phyloP scores from a whole-genome alignment of 2,888 invertebrate species.

The Acheta domesticus region DNA sequence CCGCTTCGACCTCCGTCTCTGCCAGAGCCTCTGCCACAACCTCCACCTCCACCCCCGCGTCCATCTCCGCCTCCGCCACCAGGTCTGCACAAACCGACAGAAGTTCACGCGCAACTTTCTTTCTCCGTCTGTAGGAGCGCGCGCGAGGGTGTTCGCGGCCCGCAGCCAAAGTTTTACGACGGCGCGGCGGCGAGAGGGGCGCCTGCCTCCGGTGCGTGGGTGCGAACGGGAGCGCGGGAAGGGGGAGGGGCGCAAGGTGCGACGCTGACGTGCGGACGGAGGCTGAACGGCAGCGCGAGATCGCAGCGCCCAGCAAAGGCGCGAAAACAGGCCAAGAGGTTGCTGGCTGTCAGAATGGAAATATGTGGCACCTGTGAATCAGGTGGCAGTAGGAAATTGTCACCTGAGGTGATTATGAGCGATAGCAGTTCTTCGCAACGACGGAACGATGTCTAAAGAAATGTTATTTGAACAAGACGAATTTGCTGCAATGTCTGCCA shows the following conservation, averaged over 20 bases:
- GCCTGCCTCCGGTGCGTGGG: background rate
- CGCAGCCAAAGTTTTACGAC: conserved; percentile 10
- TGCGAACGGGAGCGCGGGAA: background rate
- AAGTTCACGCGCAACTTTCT: background rate
- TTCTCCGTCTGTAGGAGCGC: background rate
- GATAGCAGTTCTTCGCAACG: no score
- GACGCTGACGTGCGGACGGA: background rate
- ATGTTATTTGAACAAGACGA: no score
- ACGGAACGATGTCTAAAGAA: no score
- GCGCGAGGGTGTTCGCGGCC: background rate
- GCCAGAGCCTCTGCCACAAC: background rate
- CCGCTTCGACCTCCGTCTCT: background rate
- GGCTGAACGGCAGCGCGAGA: background rate
- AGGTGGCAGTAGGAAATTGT: no score
- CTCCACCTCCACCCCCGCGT: background rate
- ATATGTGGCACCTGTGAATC: no score
- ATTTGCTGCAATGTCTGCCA: no score
- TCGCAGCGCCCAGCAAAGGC: no score
- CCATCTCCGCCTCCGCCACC: background rate
- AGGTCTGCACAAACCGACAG: conserved; percentile 1
- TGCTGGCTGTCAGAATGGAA: no score
- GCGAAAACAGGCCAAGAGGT: no score
- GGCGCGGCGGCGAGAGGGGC: background rate
- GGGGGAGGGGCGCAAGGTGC: background rate
- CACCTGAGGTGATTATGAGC: no score